phyloP scores from a whole-genome alignment of 1,140 invertebrate species.

The Conus betulinus region DNA sequence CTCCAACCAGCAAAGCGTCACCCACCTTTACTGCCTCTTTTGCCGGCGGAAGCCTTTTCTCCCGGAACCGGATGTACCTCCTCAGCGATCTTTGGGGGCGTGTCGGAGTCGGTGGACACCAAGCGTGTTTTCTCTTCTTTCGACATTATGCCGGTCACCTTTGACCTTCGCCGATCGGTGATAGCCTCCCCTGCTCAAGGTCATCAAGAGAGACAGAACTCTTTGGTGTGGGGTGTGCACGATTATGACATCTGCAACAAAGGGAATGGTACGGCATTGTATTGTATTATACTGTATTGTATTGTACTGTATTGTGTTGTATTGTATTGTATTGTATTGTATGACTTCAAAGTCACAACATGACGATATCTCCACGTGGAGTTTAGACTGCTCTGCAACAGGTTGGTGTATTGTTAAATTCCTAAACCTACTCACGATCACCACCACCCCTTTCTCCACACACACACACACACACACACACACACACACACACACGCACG shows the following conservation, averaged over 20 bases:
- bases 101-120: slow-evolving; percentile 19
- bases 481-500: too few relatives aligned
- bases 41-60: background rate
- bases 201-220: background rate
- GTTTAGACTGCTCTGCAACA: too few relatives aligned
- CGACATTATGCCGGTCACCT: background rate
- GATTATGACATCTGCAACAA: slow-evolving; percentile 6
- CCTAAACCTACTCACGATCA: too few relatives aligned
- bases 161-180: background rate
- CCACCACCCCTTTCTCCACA: too few relatives aligned
- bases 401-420: too few relatives aligned
- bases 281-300: too few relatives aligned
- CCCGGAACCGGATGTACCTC: slow-evolving; percentile 18
- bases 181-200: background rate
- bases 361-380: too few relatives aligned
- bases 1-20: background rate
- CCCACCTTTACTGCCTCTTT: slow-evolving; percentile 32
- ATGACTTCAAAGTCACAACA: too few relatives aligned
- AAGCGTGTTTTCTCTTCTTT: slow-evolving; percentile 35
- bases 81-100: slow-evolving; percentile 9
- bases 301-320: too few relatives aligned
- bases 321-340: too few relatives aligned
- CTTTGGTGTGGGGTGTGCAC: background rate
- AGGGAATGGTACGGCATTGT: background rate
- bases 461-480: too few relatives aligned